A percentile compares a stretch with the other conserved stretches of the same genome.
These are phyloP conservation scores for Hirtodrosophila duncani DNA, from an alignment of 2,888 invertebrate species.

Conservation along the genomic window DNA sequence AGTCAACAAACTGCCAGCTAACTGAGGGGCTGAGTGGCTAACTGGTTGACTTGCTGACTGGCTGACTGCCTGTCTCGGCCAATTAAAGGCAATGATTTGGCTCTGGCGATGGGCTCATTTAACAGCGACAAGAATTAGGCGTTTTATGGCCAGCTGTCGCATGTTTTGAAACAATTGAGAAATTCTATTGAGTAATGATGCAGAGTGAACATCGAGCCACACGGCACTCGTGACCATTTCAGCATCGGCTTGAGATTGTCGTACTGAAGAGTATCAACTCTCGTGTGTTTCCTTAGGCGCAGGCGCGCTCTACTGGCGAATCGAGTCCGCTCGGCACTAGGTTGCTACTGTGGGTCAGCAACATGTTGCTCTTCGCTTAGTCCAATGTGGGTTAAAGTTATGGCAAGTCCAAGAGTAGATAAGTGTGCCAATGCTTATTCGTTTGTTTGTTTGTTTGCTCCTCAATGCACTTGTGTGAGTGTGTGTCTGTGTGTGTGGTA, in stretches of 20 bases:
- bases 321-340: slow-evolving; percentile 4
- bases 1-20: slow-evolving; percentile 10
- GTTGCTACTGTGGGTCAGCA: slow-evolving; percentile 62
- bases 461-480: background rate
- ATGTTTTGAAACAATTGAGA: slow-evolving; percentile 42
- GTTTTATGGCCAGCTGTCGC: slow-evolving; percentile 55
- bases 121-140: slow-evolving; percentile 62
- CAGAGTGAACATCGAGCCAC: slow-evolving; percentile 1
- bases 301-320: slow-evolving; percentile 32
- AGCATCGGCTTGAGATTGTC: slow-evolving; percentile 11
- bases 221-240: slow-evolving; percentile 6
- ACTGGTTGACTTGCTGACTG: slow-evolving; percentile 3
- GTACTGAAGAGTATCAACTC: background rate
- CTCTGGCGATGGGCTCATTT: slow-evolving; percentile 40
- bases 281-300: slow-evolving; percentile 31
- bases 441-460: background rate
- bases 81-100: slow-evolving; percentile 49
- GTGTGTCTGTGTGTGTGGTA: slow-evolving; percentile 15
- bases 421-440: slow-evolving; percentile 45
- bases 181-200: slow-evolving; percentile 53
- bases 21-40: background rate
- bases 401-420: slow-evolving; percentile 34
- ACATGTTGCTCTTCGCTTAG: slow-evolving; percentile 53
- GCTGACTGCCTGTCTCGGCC: slow-evolving; percentile 15
- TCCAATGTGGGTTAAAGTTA: slow-evolving; percentile 60